Evolutionary conservation across 2,113 vertebrate species (phyloP).

Genomic region (Rhinolophus sinicus): DNA sequence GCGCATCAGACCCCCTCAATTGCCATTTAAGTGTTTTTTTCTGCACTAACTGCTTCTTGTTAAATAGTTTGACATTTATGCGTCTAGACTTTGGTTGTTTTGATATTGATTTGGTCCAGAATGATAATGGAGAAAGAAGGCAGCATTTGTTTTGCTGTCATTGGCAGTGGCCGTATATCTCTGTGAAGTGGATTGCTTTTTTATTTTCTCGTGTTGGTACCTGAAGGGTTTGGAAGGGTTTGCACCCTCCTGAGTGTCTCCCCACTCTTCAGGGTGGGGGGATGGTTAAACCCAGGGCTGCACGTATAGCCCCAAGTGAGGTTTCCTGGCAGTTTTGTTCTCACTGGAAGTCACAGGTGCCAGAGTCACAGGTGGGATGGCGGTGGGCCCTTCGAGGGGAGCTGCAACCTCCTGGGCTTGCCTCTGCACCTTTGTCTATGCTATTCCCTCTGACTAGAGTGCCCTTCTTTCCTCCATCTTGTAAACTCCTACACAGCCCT

Average conservation of each 20-base stretch:
- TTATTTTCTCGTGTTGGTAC: background rate
- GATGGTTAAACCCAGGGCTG: rapidly evolving
- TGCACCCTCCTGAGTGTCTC: rapidly evolving
- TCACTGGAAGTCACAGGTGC: background rate
- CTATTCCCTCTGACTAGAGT: rapidly evolving
- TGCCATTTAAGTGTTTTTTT: slow-evolving; percentile 92
- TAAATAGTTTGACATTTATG: slow-evolving; percentile 89
- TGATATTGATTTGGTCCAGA: slow-evolving; percentile 87
- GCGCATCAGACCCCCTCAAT: slow-evolving; percentile 91
- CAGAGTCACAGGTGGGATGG: rapidly evolving
- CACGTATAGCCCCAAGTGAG: rapidly evolving
- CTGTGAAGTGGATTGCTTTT: slow-evolving; percentile 29
- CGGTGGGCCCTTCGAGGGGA: rapidly evolving
- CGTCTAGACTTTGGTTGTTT: slow-evolving; percentile 87
- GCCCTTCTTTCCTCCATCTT: background rate
- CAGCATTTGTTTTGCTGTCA: slow-evolving; percentile 74
- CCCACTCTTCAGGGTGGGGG: rapidly evolving
- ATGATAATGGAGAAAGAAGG: slow-evolving; percentile 82
- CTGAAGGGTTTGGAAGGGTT: background rate
- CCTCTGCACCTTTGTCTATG: too few species aligned
- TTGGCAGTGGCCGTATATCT: slow-evolving; percentile 76
- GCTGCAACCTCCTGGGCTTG: background rate
- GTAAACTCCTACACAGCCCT: background rate
- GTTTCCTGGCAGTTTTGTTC: background rate
- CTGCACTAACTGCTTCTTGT: slow-evolving; percentile 86